Conservation (phyloP, 64 coral and sea anemone species). For the Orbicella faveolata region DNA sequence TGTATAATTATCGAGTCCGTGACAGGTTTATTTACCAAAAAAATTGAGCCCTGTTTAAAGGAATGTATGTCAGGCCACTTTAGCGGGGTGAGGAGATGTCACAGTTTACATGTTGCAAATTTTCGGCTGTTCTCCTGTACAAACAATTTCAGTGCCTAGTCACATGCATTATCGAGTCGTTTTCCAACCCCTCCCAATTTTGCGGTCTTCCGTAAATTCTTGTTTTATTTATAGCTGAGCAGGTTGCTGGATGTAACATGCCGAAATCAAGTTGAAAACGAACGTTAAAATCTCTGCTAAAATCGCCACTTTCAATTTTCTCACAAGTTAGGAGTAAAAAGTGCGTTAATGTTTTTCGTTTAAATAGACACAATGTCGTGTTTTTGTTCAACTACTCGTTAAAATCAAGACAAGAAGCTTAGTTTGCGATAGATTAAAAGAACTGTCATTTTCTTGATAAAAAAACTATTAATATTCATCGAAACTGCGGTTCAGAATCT, state of each 20-base stretch:
- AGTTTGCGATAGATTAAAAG: constrained; percentile 45
- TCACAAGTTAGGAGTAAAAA: not conserved
- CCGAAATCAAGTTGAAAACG: constrained; percentile 31
- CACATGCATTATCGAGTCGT: constrained; percentile 40
- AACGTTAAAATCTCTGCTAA: not conserved
- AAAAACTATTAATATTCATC: constrained; percentile 54
- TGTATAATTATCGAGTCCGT: constrained; percentile 9
- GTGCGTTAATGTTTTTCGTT: not conserved
- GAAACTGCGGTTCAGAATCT: constrained; percentile 48
- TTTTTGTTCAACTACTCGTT: not conserved
- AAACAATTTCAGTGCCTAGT: constrained; percentile 9
- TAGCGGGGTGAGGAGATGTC: not conserved
- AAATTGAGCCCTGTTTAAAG: not conserved
- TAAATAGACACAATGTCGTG: not conserved
- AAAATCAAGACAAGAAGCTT: constrained; percentile 34
- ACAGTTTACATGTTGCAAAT: not conserved
- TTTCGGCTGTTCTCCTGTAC: not conserved
- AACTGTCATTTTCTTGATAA: constrained; percentile 50
- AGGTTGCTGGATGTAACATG: constrained; percentile 41
- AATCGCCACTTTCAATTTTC: not conserved
- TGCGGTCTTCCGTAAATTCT: constrained; percentile 37
- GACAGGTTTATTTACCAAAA: constrained; percentile 38
- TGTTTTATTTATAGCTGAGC: constrained; percentile 43
- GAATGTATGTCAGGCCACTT: constrained; percentile 1
- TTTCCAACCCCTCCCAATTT: constrained; percentile 51